Percentiles rank a stretch among this genome's conserved stretches.
Conservation (phyloP, 2,797 vertebrate species). For the Acanthiza pusilla region DNA sequence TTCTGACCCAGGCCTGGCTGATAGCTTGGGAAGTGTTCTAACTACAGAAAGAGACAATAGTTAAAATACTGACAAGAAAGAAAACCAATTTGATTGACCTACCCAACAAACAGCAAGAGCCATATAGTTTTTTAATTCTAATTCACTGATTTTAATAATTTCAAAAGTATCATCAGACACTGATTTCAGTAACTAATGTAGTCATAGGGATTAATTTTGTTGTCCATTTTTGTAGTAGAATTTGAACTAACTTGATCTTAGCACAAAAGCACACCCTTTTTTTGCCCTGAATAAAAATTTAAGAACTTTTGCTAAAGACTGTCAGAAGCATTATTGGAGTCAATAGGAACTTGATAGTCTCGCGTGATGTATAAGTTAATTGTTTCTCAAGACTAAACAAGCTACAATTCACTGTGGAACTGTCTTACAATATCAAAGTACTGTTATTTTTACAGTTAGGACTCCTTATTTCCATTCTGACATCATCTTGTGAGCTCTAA, state of each 20-base stretch:
- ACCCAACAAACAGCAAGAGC: not conserved
- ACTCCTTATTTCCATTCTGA: not conserved
- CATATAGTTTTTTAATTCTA: not conserved
- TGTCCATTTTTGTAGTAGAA: not conserved
- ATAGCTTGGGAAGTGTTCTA: not conserved
- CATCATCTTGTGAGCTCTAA: not conserved
- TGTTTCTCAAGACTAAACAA: not conserved
- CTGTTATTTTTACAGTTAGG: not conserved
- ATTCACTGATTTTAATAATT: not conserved
- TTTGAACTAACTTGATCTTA: not conserved
- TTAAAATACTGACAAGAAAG: not conserved
- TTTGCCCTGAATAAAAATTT: not conserved
- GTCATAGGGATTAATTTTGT: not conserved
- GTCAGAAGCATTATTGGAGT: not conserved
- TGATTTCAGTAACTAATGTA: not conserved
- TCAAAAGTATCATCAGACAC: not conserved
- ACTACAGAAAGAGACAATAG: not conserved
- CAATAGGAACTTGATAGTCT: not conserved
- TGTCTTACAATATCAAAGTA: not conserved
- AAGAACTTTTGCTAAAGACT: not conserved
- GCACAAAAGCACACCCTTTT: not conserved
- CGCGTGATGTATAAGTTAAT: not conserved
- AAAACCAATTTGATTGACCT: not conserved
- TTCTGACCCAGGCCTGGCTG: not conserved
- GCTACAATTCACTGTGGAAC: not conserved